Evolutionary conservation across 2,113 vertebrate species (phyloP), one percentile per base, ranked within the genome.

Genomic region (Turnix velox): DNA sequence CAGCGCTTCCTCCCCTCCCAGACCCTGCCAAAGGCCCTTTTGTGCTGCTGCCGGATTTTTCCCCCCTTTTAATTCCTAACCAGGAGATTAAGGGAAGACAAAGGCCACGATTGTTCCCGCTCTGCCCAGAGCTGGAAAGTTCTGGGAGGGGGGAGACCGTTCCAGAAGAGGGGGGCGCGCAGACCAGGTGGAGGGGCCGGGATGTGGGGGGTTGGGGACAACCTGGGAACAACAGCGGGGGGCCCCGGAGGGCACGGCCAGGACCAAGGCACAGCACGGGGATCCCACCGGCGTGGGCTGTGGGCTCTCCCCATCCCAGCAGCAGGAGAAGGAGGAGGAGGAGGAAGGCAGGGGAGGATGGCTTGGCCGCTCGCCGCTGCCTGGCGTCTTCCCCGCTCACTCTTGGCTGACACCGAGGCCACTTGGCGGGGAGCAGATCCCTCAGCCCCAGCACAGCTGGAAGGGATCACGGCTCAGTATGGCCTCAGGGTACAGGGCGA

Each of bases 1-100:
- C 52, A 7, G 24, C 10, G 8, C 43, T 69, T 23, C 30, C 58
- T 75, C 39, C 72, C 23, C 63, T 66, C 74, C 43, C 46, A 68
- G 37, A 55, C 72, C 4, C 3, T 14, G 69, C 91, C 59, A 96
- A 96, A 92, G 91, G 90, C 88, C 90, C 94, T 94, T 97, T 95
- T 94, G 95, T 93, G 57, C 94, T 82, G 80, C 95, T 88, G 90
- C 18, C 49, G 63, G 45, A 17, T 72, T 87, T 90, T 87, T 52
- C 43, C 86, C 84, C 93, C 45, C 68, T 95, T 97, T 95, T 95
- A 94, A 88, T 96, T 97, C 94, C 95, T 95, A 96, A 94, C 94
- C 83, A 92, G 86, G 94, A 96, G 96, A 95, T 96, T 96, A 96
- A 84, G 91, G 78, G 83, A 91, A 93, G 94, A 96, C 94, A 96